Percentiles rank a stretch among this genome's conserved stretches.
Conservation (phyloP, 2,888 invertebrate species). For the Idaea aversata region DNA sequence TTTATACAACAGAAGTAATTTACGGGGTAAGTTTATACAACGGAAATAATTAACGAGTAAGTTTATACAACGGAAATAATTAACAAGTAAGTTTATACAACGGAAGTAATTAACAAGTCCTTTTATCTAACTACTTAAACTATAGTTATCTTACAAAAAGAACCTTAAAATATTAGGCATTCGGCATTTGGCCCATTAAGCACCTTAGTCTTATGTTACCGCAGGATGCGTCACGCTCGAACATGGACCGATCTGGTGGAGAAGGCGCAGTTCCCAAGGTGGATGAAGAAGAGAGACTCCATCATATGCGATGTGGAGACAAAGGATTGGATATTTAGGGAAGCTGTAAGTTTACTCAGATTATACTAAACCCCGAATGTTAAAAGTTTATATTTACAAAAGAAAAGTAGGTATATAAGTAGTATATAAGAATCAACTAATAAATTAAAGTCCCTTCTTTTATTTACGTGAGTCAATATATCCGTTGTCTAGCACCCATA, state of each 20-base stretch:
- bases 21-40: too few species aligned
- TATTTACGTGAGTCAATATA: too few species aligned
- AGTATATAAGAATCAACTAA: too few species aligned
- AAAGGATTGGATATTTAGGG: slow-evolving; percentile 91
- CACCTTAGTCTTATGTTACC: background rate
- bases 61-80: slow-evolving; percentile 36
- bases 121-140: too few species aligned
- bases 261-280: slow-evolving; percentile 46
- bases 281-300: slow-evolving; percentile 81
- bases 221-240: slow-evolving; percentile 68
- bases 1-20: slow-evolving; percentile 71
- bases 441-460: too few species aligned
- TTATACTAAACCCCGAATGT: too few species aligned
- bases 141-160: too few species aligned
- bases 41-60: too few species aligned
- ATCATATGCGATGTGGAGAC: slow-evolving; percentile 89
- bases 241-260: slow-evolving; percentile 62
- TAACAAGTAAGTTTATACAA: slow-evolving; percentile 57
- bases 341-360: slow-evolving; percentile 76
- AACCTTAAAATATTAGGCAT: too few species aligned
- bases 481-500: too few species aligned
- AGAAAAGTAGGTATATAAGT: too few species aligned
- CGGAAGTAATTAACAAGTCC: slow-evolving; percentile 74
- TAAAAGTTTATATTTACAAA: too few species aligned
- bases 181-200: background rate